Conservation (phyloP, 2,113 vertebrate species). For the Platanista minor region DNA sequence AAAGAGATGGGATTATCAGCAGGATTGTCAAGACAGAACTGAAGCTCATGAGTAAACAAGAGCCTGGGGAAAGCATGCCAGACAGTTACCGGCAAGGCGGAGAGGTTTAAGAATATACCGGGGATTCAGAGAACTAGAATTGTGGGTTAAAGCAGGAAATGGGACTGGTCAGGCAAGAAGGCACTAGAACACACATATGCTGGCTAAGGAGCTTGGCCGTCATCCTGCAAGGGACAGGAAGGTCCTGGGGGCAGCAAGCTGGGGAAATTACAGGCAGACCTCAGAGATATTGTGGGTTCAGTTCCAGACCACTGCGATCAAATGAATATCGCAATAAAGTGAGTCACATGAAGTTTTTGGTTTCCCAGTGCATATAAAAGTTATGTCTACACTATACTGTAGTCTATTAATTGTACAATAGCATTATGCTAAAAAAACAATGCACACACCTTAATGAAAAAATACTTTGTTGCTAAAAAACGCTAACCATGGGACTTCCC, state of each 20-base stretch:
- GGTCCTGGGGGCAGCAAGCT: not conserved
- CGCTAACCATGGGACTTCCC: not conserved
- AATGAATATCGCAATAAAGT: not conserved
- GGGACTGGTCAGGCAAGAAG: not conserved
- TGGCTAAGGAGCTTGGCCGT: not conserved
- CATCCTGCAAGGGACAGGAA: not conserved
- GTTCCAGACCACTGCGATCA: not conserved
- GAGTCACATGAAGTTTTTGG: not conserved
- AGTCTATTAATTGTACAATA: too few relatives aligned
- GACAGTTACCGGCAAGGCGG: not conserved
- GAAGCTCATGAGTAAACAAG: not conserved
- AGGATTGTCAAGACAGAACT: not conserved
- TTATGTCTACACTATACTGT: not conserved
- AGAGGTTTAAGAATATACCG: rapidly evolving
- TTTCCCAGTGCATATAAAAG: not conserved
- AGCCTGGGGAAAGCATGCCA: not conserved
- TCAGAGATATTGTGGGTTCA: not conserved
- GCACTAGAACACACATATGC: rapidly evolving
- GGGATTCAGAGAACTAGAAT: not conserved
- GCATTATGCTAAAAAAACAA: too few relatives aligned
- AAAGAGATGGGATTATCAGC: not conserved
- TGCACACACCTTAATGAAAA: too few relatives aligned
- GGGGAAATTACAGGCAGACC: not conserved
- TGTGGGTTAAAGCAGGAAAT: not conserved
- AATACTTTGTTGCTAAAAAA: too few relatives aligned